phyloP scores from a whole-genome alignment of 2,797 vertebrate genomes.

The Phataginus tricuspis region DNA sequence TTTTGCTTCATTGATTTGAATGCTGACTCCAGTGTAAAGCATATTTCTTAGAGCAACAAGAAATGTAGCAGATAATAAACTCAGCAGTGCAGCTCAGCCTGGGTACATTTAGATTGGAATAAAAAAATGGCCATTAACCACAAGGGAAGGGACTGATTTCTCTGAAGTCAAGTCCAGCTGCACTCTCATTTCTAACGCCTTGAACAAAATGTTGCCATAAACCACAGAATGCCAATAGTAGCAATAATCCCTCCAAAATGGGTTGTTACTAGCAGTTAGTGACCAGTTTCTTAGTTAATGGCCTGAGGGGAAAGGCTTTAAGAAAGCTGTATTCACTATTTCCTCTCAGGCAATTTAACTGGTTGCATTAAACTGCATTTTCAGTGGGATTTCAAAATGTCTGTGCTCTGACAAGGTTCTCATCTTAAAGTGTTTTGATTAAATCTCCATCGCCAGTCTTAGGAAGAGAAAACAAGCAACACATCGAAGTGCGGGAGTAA shows the following conservation, averaged over 20 bases:
- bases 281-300: slow-evolving; percentile 89
- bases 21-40: slow-evolving; percentile 74
- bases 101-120: slow-evolving; percentile 60
- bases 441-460: slow-evolving; percentile 63
- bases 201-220: slow-evolving; percentile 87
- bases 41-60: slow-evolving; percentile 80
- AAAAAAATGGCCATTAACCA: slow-evolving; percentile 79
- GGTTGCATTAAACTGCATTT: slow-evolving; percentile 87
- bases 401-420: slow-evolving; percentile 84
- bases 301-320: slow-evolving; percentile 88
- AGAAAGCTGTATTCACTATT: slow-evolving; percentile 85
- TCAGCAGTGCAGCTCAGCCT: slow-evolving; percentile 53
- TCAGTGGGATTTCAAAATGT: slow-evolving; percentile 84
- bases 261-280: slow-evolving; percentile 88
- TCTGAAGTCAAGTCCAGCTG: slow-evolving; percentile 62
- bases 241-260: slow-evolving; percentile 86
- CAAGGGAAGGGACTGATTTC: slow-evolving; percentile 77
- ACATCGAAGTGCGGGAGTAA: neutral
- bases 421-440: slow-evolving; percentile 74
- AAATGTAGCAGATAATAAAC: slow-evolving; percentile 79
- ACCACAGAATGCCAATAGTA: slow-evolving; percentile 84
- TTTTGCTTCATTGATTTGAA: slow-evolving; percentile 80
- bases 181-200: slow-evolving; percentile 75
- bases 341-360: slow-evolving; percentile 88
- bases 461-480: slow-evolving; percentile 51